Base-by-base conservation (phyloP, 2,797 vertebrate genomes). In the Denticeps clupeoides region DNA sequence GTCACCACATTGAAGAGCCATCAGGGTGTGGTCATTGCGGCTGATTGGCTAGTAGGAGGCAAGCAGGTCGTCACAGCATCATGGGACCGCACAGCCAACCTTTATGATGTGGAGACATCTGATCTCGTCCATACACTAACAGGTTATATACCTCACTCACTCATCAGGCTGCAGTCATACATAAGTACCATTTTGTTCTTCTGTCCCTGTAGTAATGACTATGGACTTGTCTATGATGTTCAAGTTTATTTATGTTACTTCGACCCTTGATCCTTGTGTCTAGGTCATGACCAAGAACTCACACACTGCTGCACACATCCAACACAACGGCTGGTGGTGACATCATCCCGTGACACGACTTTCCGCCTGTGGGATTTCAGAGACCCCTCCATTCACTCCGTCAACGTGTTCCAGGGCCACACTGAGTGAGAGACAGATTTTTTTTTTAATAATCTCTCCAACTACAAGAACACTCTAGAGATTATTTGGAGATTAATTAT, bases 391-490 rank as follows among this genome's bases (percentile, higher is more conserved):
- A 99, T 99, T 75, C 95, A 99, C 84, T 99, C 95, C 6, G 95
- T 99, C 72, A 99, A 99, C 43, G 95, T 99, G 74, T 99, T 99
- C 77, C 95, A 99, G 81, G 95, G 95, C 57, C 95, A 99, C 82
- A 99, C 95, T 1, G 95, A 99, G 95, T 99, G 65, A 94, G 93
- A n/a, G n/a, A n/a, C n/a, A n/a, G n/a, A n/a, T n/a, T n/a, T n/a
- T n/a, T n/a, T n/a, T n/a, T n/a, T n/a, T n/a, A n/a, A n/a, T n/a
- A n/a, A n/a, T n/a, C n/a, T n/a, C n/a, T n/a, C n/a, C n/a, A n/a
- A n/a, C n/a, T n/a, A n/a, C n/a, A n/a, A n/a, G n/a, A n/a, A n/a
- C n/a, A n/a, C n/a, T n/a, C n/a, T n/a, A n/a, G n/a, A n/a, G n/a
- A n/a, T n/a, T n/a, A n/a, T n/a, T n/a, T n/a, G n/a, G n/a, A n/a